Evolutionary conservation across 2,888 invertebrate genomes (phyloP).

Genomic region (Watsonalla cultraria): DNA sequence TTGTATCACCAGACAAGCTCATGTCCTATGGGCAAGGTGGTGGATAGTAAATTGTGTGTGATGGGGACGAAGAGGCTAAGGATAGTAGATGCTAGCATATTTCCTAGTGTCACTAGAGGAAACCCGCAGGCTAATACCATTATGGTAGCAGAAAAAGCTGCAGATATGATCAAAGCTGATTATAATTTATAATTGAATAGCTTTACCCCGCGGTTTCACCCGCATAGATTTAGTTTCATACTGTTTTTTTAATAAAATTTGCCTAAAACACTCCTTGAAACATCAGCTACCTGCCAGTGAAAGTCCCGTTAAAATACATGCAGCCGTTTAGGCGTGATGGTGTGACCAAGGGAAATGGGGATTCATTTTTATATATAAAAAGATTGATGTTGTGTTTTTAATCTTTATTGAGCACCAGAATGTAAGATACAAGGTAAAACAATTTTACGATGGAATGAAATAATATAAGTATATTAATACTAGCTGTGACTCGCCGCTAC

Average conservation of each 20-base stretch:
- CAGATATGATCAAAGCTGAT: not conserved
- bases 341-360: no score
- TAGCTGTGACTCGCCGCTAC: no score
- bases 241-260: no score
- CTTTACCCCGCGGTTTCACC: not conserved
- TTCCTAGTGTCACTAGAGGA: not conserved
- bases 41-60: not conserved
- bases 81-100: constrained; percentile 1
- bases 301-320: no score
- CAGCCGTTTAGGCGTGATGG: no score
- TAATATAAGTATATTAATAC: no score
- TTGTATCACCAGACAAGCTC: constrained; percentile 2
- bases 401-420: not conserved
- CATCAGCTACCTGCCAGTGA: no score
- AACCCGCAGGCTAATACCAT: not conserved
- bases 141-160: not conserved
- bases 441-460: no score
- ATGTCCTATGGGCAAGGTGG: constrained; percentile 3
- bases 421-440: no score
- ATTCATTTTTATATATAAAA: no score
- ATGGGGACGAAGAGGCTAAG: not conserved
- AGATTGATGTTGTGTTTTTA: not conserved
- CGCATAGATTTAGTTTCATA: no score
- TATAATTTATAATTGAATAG: not conserved
- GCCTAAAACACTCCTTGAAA: no score